A percentile compares a stretch with the other conserved stretches of the same genome.
Conservation (phyloP, 2,888 invertebrate species). For the Rhopalosiphum nymphaeae region DNA sequence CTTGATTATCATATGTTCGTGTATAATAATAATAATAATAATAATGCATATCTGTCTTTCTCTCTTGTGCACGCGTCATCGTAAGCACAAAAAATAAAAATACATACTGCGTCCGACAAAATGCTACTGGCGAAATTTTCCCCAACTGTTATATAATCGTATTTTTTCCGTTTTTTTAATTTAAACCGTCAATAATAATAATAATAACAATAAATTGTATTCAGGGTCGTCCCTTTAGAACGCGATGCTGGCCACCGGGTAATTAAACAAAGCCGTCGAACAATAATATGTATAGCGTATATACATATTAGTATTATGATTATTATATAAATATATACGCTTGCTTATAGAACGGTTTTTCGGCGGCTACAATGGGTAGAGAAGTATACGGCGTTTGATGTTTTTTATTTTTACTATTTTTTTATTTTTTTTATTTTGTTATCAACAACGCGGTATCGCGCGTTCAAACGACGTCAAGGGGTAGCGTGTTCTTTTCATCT, state of each 20-base stretch:
- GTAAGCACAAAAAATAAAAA: neutral
- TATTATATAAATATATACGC: neutral
- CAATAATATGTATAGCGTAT: neutral
- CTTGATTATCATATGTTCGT: conserved; percentile 39
- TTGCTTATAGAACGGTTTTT: conserved; percentile 13
- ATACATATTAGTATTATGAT: conserved; percentile 9
- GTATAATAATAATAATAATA: conserved; percentile 39
- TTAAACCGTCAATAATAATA: neutral
- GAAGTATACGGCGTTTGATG: conserved; percentile 1
- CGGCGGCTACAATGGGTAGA: neutral
- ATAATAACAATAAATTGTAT: conserved; percentile 1
- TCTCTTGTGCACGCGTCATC: neutral
- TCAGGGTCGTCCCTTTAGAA: neutral
- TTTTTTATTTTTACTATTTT: neutral
- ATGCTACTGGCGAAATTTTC: conserved; percentile 19
- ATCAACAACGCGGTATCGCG: conserved; percentile 10
- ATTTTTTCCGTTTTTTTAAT: neutral
- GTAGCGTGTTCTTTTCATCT: conserved; percentile 42
- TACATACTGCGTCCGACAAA: neutral
- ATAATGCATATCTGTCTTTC: neutral
- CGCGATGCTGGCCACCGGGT: neutral
- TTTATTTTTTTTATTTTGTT: neutral
- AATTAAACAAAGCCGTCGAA: conserved; percentile 19
- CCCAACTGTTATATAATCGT: conserved; percentile 10
- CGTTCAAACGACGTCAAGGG: neutral